Conservation (phyloP, 2,797 vertebrate genomes). For the Pteronotus mesoamericanus region DNA sequence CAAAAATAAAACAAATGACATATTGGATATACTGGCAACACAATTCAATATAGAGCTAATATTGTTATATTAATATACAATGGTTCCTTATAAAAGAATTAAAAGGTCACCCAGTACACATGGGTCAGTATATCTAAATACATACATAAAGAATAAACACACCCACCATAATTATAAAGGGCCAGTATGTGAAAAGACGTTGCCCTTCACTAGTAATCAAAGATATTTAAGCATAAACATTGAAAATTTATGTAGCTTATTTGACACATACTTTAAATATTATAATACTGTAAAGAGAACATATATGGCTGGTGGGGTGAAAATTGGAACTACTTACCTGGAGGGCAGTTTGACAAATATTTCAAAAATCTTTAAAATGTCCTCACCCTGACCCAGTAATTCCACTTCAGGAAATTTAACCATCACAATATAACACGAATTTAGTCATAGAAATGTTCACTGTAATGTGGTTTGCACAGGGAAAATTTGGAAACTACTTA, state of each 20-base stretch:
- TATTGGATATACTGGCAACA: background rate
- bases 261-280: background rate
- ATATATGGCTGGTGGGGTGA: background rate
- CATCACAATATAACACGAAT: background rate
- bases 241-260: background rate
- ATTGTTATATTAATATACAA: background rate
- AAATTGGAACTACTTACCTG: background rate
- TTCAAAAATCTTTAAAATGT: constrained; percentile 19
- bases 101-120: background rate
- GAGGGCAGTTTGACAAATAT: background rate
- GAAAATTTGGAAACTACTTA: constrained; percentile 23
- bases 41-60: background rate
- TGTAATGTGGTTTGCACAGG: background rate
- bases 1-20: background rate
- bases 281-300: background rate
- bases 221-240: background rate
- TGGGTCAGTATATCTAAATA: background rate
- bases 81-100: background rate
- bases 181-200: background rate
- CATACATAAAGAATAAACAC: background rate
- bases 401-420: constrained; percentile 23
- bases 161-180: background rate
- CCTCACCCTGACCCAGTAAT: background rate
- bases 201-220: background rate
- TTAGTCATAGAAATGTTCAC: background rate